Evolutionary conservation across 2,888 invertebrate genomes (phyloP).

Genomic region (Terebella lapidaria): DNA sequence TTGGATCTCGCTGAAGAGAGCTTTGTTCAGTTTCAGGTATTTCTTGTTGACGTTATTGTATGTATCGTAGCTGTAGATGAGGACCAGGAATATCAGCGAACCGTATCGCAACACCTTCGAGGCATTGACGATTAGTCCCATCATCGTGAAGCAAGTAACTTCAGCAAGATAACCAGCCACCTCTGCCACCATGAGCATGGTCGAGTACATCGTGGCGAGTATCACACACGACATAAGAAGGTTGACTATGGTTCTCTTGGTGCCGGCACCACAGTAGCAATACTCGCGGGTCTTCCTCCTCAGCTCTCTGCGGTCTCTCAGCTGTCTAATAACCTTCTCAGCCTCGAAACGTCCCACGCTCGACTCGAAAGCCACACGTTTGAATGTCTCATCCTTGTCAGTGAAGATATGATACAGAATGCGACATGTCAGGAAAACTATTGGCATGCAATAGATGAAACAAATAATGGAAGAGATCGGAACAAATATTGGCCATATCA

Average conservation of each 20-base stretch:
- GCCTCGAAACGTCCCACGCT: not conserved
- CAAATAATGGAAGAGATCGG: conserved; percentile 36
- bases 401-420: conserved; percentile 24
- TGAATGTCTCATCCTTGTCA: not conserved
- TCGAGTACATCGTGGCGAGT: conserved; percentile 17
- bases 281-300: not conserved
- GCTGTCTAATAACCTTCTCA: not conserved
- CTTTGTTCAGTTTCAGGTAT: conserved; percentile 44
- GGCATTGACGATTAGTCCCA: conserved; percentile 50
- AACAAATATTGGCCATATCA: conserved; percentile 32
- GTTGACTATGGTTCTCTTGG: not conserved
- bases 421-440: conserved; percentile 40
- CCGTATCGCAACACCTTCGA: conserved; percentile 44
- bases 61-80: conserved; percentile 49
- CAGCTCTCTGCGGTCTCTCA: not conserved
- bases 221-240: not conserved
- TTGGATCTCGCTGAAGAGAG: conserved; percentile 45
- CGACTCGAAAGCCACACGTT: not conserved
- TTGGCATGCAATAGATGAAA: conserved; percentile 40
- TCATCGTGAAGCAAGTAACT: conserved; percentile 38
- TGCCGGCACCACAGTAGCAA: not conserved
- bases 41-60: conserved; percentile 48
- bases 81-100: conserved; percentile 43
- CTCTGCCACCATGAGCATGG: conserved; percentile 26
- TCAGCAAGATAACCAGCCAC: conserved; percentile 12